phyloP scores from a whole-genome alignment of 2,113 vertebrate species.

The Ageneiosus marmoratus region DNA sequence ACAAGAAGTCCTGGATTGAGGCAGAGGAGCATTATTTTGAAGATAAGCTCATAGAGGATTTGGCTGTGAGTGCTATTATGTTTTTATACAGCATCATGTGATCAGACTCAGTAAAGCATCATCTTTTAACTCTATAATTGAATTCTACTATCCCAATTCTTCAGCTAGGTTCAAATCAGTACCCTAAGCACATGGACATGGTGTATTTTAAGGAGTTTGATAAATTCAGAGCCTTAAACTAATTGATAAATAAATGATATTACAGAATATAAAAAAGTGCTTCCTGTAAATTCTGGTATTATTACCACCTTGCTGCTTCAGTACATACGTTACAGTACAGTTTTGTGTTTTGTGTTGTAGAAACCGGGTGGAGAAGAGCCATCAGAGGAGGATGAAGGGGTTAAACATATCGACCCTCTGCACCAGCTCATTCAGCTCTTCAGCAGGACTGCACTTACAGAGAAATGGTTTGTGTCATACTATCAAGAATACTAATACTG shows the following conservation, averaged over 20 bases:
- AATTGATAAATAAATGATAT: background rate
- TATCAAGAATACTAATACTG: too few species aligned
- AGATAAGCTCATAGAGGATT: slow-evolving; percentile 94
- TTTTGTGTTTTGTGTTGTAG: slow-evolving; percentile 63
- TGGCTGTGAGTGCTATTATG: slow-evolving; percentile 78
- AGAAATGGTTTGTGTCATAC: slow-evolving; percentile 84
- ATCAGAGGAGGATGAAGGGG: slow-evolving; percentile 83
- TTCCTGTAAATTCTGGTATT: background rate
- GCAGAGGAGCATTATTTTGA: slow-evolving; percentile 97
- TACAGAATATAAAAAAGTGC: background rate
- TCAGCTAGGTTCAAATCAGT: background rate
- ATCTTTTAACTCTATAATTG: background rate
- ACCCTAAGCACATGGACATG: background rate
- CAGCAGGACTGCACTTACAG: slow-evolving; percentile 92
- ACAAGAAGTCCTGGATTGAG: slow-evolving; percentile 96
- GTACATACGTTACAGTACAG: background rate
- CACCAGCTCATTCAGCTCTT: slow-evolving; percentile 96
- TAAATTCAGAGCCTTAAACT: background rate
- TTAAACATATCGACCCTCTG: slow-evolving; percentile 87
- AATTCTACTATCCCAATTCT: background rate
- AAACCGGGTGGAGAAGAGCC: slow-evolving; percentile 83
- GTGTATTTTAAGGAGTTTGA: background rate
- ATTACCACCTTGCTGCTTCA: background rate
- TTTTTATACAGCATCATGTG: background rate
- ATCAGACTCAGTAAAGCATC: background rate